These are phyloP conservation scores for Boloria euphrosyne DNA, from an alignment of 2,888 invertebrate species.

Conservation along the genomic window DNA sequence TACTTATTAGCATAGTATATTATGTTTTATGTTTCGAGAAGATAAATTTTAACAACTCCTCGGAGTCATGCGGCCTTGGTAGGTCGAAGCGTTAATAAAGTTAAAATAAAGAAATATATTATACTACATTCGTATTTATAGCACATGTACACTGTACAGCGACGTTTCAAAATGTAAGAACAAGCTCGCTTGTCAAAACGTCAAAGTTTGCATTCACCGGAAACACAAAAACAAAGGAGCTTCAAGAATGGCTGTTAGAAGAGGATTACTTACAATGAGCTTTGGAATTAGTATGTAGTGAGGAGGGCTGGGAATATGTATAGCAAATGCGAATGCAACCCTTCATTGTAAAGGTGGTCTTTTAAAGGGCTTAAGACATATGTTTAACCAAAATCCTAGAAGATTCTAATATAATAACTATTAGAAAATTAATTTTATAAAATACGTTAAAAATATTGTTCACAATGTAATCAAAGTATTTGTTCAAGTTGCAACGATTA, in stretches of 20 bases:
- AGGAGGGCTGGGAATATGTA: conserved; percentile 61
- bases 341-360: conserved; percentile 76
- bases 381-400: conserved; percentile 68
- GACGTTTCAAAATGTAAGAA: conserved; percentile 42
- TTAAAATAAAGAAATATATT: conserved; percentile 46
- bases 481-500: conserved; percentile 52
- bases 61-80: conserved; percentile 69
- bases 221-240: conserved; percentile 70
- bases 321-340: conserved; percentile 72
- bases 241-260: conserved; percentile 55
- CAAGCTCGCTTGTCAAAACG: conserved; percentile 56
- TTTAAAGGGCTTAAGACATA: conserved; percentile 74
- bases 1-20: background rate
- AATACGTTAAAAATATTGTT: too few relatives aligned
- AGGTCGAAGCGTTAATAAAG: conserved; percentile 57
- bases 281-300: conserved; percentile 53
- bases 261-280: conserved; percentile 68
- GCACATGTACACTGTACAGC: background rate
- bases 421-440: too few relatives aligned
- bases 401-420: conserved; percentile 55
- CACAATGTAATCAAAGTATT: too few relatives aligned
- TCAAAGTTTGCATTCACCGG: conserved; percentile 61
- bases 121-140: background rate
- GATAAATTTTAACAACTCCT: conserved; percentile 45
- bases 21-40: conserved; percentile 9